Evolutionary conservation across 2,113 vertebrate genomes (phyloP).

Genomic region (Gymnocephalus cernua): DNA sequence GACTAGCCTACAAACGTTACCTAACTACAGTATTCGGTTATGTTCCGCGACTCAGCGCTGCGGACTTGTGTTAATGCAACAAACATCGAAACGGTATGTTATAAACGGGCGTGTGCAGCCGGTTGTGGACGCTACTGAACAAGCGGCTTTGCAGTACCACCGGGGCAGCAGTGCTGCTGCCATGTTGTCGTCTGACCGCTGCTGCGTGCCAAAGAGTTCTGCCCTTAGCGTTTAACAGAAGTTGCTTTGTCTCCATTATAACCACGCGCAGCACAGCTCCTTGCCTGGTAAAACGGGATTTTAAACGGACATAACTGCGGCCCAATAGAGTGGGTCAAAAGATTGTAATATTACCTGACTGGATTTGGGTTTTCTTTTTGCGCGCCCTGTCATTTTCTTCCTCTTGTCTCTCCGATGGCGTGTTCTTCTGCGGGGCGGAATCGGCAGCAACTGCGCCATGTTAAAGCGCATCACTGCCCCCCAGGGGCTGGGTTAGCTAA

Average conservation of each 20-base stretch:
- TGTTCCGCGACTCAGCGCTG: neutral
- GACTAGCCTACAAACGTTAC: neutral
- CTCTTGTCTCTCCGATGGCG: slow-evolving; percentile 56
- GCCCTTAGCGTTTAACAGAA: neutral
- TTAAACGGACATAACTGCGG: neutral
- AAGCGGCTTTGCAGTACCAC: neutral
- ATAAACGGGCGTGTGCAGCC: too few relatives aligned
- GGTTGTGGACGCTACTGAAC: neutral
- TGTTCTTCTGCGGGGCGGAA: slow-evolving; percentile 60
- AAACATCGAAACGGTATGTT: neutral
- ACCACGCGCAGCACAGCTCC: too few relatives aligned
- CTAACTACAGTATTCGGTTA: too few relatives aligned
- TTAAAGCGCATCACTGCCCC: slow-evolving; percentile 10
- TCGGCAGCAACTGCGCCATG: neutral
- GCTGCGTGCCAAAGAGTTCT: slow-evolving; percentile 28
- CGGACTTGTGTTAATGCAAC: neutral
- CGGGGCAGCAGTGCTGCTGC: slow-evolving; percentile 57
- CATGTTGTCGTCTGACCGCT: slow-evolving; percentile 70
- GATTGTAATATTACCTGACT: slow-evolving; percentile 70
- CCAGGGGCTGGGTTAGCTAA: slow-evolving; percentile 4
- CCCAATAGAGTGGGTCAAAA: neutral
- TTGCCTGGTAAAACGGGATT: accelerated
- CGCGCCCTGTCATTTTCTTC: slow-evolving; percentile 83
- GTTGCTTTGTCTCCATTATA: accelerated
- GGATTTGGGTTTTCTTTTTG: slow-evolving; percentile 82